These are phyloP conservation scores for Plagiodera versicolora DNA, from an alignment of 2,888 invertebrate genomes.

Conservation along the genomic window DNA sequence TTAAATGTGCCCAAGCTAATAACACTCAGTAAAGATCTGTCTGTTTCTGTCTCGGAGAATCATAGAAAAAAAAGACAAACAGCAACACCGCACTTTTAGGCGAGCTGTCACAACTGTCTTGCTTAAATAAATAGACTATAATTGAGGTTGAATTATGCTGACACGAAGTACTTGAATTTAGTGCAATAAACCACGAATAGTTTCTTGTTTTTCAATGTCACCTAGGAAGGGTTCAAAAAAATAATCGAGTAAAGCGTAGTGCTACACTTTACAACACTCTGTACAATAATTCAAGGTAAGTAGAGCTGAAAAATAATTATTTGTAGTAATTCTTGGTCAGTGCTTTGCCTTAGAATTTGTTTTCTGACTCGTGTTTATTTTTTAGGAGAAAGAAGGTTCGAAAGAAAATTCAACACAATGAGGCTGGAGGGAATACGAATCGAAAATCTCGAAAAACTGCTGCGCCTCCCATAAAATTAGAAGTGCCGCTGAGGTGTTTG, in stretches of 20 bases:
- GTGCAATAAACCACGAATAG: background rate
- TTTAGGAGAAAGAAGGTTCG: conserved; percentile 2
- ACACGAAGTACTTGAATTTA: background rate
- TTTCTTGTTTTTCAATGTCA: background rate
- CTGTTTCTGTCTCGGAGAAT: too few species aligned
- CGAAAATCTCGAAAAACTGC: conserved; percentile 3
- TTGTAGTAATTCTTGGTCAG: conserved; percentile 8
- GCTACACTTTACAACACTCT: too few species aligned
- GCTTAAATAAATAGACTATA: too few species aligned
- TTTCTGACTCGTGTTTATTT: background rate
- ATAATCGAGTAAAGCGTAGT: too few species aligned
- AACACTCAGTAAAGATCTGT: too few species aligned
- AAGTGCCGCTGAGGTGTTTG: conserved; percentile 55
- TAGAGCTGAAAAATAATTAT: too few species aligned
- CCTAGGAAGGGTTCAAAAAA: background rate
- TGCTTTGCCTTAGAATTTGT: background rate
- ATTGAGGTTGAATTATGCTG: too few species aligned
- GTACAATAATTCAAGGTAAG: too few species aligned
- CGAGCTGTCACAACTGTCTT: too few species aligned
- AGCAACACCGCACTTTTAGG: too few species aligned
- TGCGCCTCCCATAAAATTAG: conserved; percentile 25
- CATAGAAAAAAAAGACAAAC: too few species aligned
- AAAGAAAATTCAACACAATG: background rate
- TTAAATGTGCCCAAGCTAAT: too few species aligned
- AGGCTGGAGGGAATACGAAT: conserved; percentile 1